phyloP scores from a whole-genome alignment of 1,140 invertebrate species.

The Drosophila mojavensis region DNA sequence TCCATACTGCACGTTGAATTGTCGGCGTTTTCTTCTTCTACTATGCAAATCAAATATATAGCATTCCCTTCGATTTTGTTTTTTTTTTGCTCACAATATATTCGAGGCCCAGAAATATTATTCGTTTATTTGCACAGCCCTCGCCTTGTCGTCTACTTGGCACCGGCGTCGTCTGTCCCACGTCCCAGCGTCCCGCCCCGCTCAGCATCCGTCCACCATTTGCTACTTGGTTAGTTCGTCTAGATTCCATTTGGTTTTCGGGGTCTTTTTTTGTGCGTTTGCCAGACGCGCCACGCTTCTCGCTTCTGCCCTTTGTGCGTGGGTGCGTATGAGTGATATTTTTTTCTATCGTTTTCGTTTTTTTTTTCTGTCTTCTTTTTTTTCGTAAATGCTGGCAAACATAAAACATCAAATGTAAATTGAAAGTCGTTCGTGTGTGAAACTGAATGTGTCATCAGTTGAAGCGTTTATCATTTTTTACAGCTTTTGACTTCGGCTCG shows the following conservation, averaged over 20 bases:
- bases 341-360: constrained; percentile 33
- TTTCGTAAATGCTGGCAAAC: constrained; percentile 80
- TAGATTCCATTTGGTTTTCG: constrained; percentile 36
- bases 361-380: constrained; percentile 26
- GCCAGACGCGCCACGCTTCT: constrained; percentile 58
- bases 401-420: constrained; percentile 83
- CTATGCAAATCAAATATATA: neutral
- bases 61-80: constrained; percentile 17
- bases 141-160: constrained; percentile 56
- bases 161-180: constrained; percentile 55
- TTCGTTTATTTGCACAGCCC: constrained; percentile 72
- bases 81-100: constrained; percentile 37
- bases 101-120: constrained; percentile 76
- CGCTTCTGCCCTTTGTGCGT: constrained; percentile 60
- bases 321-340: constrained; percentile 81
- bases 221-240: constrained; percentile 50
- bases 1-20: constrained; percentile 26
- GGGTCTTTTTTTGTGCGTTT: constrained; percentile 41
- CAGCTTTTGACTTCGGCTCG: constrained; percentile 70
- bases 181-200: neutral
- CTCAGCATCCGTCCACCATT: neutral
- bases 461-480: constrained; percentile 83
- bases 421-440: constrained; percentile 82
- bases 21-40: neutral
- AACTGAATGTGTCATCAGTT: constrained; percentile 83